Base-by-base conservation (phyloP, 35 echinoderm and acorn worm species). In the Lytechinus variegatus region DNA sequence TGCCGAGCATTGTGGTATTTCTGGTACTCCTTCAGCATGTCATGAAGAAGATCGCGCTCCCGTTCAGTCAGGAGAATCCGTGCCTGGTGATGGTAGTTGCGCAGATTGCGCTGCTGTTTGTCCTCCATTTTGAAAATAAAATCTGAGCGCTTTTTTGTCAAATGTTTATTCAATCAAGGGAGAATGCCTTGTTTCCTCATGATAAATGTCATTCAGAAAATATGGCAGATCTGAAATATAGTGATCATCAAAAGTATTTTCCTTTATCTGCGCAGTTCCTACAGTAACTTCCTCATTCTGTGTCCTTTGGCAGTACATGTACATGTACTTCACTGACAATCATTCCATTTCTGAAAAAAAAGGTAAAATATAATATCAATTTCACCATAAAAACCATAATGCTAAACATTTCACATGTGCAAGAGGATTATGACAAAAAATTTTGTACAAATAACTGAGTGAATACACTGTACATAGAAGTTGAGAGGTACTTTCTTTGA, bases 11-110 rank as follows among this genome's bases (percentile, higher is more conserved):
- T 93, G 92, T 57, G 55, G 87, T 97, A 97, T 27, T 86, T 97
- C 86, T 99, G 97, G 94, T 99, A 99, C 94, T 99, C 96, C 91
- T 96, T 97, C 87, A 99, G 86, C 8, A 99, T 91, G 91, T 99
- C 98, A 87, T 98, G 96, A 10, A 99, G 97, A 86, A 97, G 97
- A 86, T 98, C 97, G 53, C 97, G 87, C 87, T 99, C 98, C 4
- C 92, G 89, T 52, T 97, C 95, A 0, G 97, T 97, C 60, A 99
- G 66, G n/a, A 99, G 91, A 9, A 97, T 21, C 86, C 95, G 58
- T 6, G 98, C 96, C 87, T 95, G 97, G 57, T 96, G 96, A 24
- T 97, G 97, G 90, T 98, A 99, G 54, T 95, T 61, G 66, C 96
- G 61, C 28, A 99, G 58, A 54, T 99, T 99, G n/a, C 97, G 51